Evolutionary conservation across 2,888 invertebrate species (phyloP).

Genomic region (Dugesia japonica): DNA sequence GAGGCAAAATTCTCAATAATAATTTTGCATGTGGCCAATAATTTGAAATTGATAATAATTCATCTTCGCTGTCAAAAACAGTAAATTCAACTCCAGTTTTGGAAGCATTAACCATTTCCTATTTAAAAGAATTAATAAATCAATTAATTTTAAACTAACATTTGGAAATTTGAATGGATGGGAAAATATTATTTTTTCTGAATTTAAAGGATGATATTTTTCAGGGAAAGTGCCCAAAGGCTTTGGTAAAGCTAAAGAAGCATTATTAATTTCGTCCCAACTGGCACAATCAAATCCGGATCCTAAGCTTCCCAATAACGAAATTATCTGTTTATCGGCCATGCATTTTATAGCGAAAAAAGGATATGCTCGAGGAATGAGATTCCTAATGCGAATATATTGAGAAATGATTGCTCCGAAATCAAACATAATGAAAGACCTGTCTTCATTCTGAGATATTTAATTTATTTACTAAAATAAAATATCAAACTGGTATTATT

Average conservation of each 20-base stretch:
- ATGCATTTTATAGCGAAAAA: neutral
- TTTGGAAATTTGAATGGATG: neutral
- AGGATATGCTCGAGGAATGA: neutral
- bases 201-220: slow-evolving; percentile 4
- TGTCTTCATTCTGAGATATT: neutral
- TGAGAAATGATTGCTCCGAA: neutral
- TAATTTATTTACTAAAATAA: neutral
- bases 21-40: neutral
- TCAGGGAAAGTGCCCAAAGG: neutral
- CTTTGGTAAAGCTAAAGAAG: neutral
- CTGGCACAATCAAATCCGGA: slow-evolving; percentile 3
- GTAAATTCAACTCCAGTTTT: slow-evolving; percentile 3
- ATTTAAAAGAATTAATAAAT: neutral
- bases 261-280: neutral
- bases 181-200: neutral
- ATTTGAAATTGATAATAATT: neutral
- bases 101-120: neutral
- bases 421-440: neutral
- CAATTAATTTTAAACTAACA: neutral
- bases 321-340: neutral
- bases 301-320: neutral
- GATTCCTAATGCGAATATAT: neutral
- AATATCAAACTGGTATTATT: neutral
- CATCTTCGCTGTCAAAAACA: neutral
- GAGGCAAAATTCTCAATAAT: neutral